These are phyloP conservation scores for Lagothrix lagotricha DNA, from an alignment of 2,797 vertebrate genomes.

Conservation along the genomic window DNA sequence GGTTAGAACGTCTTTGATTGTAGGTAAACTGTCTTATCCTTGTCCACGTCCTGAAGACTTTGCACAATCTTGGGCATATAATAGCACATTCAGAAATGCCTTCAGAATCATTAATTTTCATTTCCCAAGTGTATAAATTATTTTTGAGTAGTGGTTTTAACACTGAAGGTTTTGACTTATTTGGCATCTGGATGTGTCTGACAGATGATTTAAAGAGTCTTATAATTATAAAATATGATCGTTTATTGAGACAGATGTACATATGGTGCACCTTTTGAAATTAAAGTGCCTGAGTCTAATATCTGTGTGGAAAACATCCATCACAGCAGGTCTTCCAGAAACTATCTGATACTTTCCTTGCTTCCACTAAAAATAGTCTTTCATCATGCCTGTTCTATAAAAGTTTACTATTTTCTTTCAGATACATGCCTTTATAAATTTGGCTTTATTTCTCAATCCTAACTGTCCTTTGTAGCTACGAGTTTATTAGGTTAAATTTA, in stretches of 20 bases:
- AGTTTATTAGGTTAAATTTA: conserved; percentile 27
- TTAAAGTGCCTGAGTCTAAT: conserved; percentile 52
- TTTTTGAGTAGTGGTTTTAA: conserved; percentile 61
- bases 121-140: conserved; percentile 75
- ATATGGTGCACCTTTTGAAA: conserved; percentile 71
- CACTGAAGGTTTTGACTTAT: conserved; percentile 64
- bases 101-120: conserved; percentile 71
- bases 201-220: conserved; percentile 69
- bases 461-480: not conserved
- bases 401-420: conserved; percentile 38
- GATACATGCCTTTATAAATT: not conserved
- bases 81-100: conserved; percentile 49
- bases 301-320: conserved; percentile 58
- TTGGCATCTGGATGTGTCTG: conserved; percentile 70
- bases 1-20: not conserved
- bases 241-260: conserved; percentile 61
- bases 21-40: not conserved
- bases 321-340: conserved; percentile 45
- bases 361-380: conserved; percentile 48
- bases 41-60: conserved; percentile 11
- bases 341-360: conserved; percentile 42
- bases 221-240: conserved; percentile 74
- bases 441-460: not conserved
- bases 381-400: not conserved
- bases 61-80: conserved; percentile 19